These are phyloP conservation scores for Nansenia antarctica DNA, from an alignment of 2,113 vertebrate species.

Conservation along the genomic window DNA sequence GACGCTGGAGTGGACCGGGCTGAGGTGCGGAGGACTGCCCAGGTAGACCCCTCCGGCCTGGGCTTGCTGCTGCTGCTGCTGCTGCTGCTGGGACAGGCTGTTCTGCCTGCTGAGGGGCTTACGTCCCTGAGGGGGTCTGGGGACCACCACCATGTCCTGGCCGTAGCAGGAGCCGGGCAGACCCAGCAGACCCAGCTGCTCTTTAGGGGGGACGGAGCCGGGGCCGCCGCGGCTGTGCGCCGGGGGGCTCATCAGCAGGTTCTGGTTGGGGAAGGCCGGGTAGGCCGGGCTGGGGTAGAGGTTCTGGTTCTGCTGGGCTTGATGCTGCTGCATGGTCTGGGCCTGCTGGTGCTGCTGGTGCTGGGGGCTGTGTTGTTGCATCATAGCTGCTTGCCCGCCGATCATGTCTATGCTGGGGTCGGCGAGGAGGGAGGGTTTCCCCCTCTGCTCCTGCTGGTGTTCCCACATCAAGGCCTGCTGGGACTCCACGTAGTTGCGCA, in stretches of 20 bases:
- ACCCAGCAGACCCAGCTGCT: slow-evolving; percentile 64
- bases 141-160: slow-evolving; percentile 75
- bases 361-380: slow-evolving; percentile 74
- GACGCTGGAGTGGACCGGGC: slow-evolving; percentile 67
- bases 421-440: slow-evolving; percentile 55
- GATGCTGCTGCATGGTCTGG: too few species aligned
- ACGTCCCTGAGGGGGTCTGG: slow-evolving; percentile 76
- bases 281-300: slow-evolving; percentile 64
- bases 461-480: slow-evolving; percentile 96
- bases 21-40: slow-evolving; percentile 71
- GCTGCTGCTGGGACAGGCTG: slow-evolving; percentile 70
- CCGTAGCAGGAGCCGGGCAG: slow-evolving; percentile 73
- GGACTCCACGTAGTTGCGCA: slow-evolving; percentile 91
- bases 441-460: slow-evolving; percentile 73
- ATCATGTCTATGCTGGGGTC: slow-evolving; percentile 66
- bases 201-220: slow-evolving; percentile 64
- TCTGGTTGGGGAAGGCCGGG: slow-evolving; percentile 72
- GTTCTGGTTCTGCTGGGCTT: slow-evolving; percentile 61
- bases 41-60: slow-evolving; percentile 59
- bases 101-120: slow-evolving; percentile 78
- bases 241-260: slow-evolving; percentile 68
- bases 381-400: slow-evolving; percentile 62
- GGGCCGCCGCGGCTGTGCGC: slow-evolving; percentile 52
- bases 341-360: too few species aligned
- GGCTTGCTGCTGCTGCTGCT: too few species aligned